phyloP scores from a whole-genome alignment of 1,140 invertebrate species.

The Dreissena polymorpha region DNA sequence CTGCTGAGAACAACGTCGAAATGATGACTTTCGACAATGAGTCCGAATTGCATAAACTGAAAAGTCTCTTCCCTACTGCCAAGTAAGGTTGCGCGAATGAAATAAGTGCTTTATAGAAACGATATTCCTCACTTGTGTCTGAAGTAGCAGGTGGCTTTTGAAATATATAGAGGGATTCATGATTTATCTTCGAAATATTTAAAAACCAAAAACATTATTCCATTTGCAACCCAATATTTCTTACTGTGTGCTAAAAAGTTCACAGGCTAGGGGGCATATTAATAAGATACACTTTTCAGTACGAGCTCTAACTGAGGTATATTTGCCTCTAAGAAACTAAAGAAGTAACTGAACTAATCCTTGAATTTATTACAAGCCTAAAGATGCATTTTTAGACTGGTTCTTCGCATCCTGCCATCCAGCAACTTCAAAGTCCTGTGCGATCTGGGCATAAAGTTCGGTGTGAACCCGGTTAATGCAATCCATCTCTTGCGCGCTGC shows the following conservation, averaged over 20 bases:
- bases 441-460: constrained; percentile 97
- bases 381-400: constrained; percentile 81
- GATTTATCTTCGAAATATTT: not conserved
- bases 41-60: too few relatives aligned
- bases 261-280: not conserved
- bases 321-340: too few relatives aligned
- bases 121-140: not conserved
- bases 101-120: not conserved
- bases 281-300: too few relatives aligned
- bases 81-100: constrained; percentile 76
- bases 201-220: not conserved
- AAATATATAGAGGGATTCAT: not conserved
- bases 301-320: too few relatives aligned
- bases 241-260: too few relatives aligned
- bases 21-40: constrained; percentile 98
- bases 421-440: constrained; percentile 93
- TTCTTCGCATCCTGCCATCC: too few relatives aligned
- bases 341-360: too few relatives aligned
- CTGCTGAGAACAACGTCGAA: constrained; percentile 87
- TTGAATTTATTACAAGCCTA: not conserved
- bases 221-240: too few relatives aligned
- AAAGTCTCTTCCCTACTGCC: constrained; percentile 89
- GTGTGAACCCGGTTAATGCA: constrained; percentile 92
- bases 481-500: constrained; percentile 89
- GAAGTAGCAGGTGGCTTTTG: not conserved